Evolutionary conservation across 2,888 invertebrate species (phyloP), one percentile per base, ranked within the genome.

Genomic region (Oeneis ivallda): DNA sequence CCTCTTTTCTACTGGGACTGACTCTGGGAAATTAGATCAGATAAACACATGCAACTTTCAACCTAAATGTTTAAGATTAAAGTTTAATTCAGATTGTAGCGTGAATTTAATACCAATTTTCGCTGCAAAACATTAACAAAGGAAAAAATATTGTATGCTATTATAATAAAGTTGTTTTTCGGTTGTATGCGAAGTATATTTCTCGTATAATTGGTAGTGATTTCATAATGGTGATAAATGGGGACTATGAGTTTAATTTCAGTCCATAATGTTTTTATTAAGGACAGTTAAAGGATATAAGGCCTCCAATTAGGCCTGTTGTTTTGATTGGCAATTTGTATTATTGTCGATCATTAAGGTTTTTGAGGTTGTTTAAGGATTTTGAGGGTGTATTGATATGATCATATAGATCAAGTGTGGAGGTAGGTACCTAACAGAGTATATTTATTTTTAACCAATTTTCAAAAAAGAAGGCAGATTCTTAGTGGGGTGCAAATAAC

Each of bases 141-240:
- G 32, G 39, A 71, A 62, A 39, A 13, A 70, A 4, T 45, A 49
- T 61, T 70, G 17, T 73, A 70, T 1, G 0, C 0, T 0, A n/a
- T 5, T 0, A 0, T 0, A 0, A 17, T 69, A 73, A 62, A 56
- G 61, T 66, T 59, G 26, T 32, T 63, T 66, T 66, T 65, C 0
- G 26, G 0, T 10, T 60, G 13, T 32, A n/a, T 34, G 54, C 19
- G 32, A 17, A 57, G 50, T 62, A 56, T 66, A 76, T 79, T 81
- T 72, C 72, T 69, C 59, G 59, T 70, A 75, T 86, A 85, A 86
- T 86, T 83, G 80, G 73, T 74, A 71, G 83, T 76, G 80, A 85
- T 86, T 84, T 83, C 76, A 79, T 85, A 85, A 85, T 84, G 81
- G 79, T 82, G 83, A 81, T 82, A 78, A 80, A 85, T 83, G 77